Percentiles rank a stretch among this genome's conserved stretches.
Evolutionary conservation across 2,113 vertebrate genomes (phyloP).

Genomic region (Pelecanus crispus): DNA sequence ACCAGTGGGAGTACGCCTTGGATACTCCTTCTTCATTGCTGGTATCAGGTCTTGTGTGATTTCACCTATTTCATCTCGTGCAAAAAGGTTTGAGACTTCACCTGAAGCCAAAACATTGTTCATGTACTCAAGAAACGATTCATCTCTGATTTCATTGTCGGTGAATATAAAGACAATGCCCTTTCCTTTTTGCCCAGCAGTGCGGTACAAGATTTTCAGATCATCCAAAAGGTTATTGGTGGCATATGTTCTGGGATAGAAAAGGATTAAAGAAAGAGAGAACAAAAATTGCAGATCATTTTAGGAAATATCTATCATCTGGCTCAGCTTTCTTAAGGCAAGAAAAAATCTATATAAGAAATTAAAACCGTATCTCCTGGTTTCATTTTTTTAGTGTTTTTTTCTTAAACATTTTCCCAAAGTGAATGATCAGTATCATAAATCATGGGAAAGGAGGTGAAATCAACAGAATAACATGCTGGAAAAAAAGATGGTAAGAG

Average conservation of each 20-base stretch:
- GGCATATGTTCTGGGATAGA: conserved; percentile 74
- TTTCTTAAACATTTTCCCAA: background rate
- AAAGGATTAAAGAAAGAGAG: background rate
- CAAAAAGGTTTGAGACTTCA: conserved; percentile 83
- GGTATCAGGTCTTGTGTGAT: conserved; percentile 80
- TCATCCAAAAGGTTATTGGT: conserved; percentile 82
- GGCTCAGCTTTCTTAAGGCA: background rate
- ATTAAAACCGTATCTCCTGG: background rate
- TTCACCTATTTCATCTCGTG: conserved; percentile 80
- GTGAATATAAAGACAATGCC: conserved; percentile 83
- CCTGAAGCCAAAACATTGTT: conserved; percentile 84
- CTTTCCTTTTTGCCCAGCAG: conserved; percentile 79
- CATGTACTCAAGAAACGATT: conserved; percentile 85
- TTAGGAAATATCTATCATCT: background rate
- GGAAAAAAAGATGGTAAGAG: background rate
- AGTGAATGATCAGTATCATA: background rate
- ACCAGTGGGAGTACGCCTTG: conserved; percentile 65
- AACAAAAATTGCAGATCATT: background rate
- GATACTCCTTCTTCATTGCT: conserved; percentile 76
- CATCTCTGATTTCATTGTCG: conserved; percentile 84
- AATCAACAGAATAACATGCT: background rate
- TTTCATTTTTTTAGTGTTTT: background rate
- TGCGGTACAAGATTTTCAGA: conserved; percentile 78
- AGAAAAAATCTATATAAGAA: background rate
- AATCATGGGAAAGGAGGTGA: background rate